phyloP scores from a whole-genome alignment of 2,888 invertebrate species.

The Yponomeuta plumbellus region DNA sequence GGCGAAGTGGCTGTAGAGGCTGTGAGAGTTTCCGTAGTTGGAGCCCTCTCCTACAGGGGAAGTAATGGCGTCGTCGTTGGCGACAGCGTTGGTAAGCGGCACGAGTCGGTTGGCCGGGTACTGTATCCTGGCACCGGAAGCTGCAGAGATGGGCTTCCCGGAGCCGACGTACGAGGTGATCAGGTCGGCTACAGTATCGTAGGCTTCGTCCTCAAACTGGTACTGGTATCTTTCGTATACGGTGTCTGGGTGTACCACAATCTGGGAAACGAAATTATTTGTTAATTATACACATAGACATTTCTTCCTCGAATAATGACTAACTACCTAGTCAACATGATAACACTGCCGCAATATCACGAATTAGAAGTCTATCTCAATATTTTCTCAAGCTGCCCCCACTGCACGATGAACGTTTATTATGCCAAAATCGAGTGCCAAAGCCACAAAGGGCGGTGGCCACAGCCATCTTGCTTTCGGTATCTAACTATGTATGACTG shows the following conservation, averaged over 20 bases:
- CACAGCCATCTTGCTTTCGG: too few relatives aligned
- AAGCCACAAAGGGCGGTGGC: too few relatives aligned
- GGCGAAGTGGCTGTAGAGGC: slow-evolving; percentile 68
- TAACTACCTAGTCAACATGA: too few relatives aligned
- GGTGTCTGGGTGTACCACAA: slow-evolving; percentile 90
- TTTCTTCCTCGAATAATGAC: too few relatives aligned
- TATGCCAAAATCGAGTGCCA: too few relatives aligned
- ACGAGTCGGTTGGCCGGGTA: slow-evolving; percentile 89
- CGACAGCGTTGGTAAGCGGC: slow-evolving; percentile 83
- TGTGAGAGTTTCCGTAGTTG: slow-evolving; percentile 60
- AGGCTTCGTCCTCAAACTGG: slow-evolving; percentile 95
- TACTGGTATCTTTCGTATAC: slow-evolving; percentile 95
- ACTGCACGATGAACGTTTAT: too few relatives aligned
- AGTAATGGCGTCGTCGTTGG: slow-evolving; percentile 52
- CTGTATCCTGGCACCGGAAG: slow-evolving; percentile 91
- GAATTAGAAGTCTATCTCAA: too few relatives aligned
- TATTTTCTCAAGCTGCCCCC: too few relatives aligned
- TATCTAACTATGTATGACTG: too few relatives aligned
- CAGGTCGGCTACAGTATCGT: slow-evolving; percentile 94
- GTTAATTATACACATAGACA: too few relatives aligned
- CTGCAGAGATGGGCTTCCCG: slow-evolving; percentile 90
- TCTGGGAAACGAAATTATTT: slow-evolving; percentile 61
- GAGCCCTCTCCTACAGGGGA: slow-evolving; percentile 53
- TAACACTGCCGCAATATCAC: too few relatives aligned
- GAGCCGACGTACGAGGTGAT: slow-evolving; percentile 96